Evolutionary conservation across 1,140 invertebrate species (phyloP), one percentile per base, ranked within the genome.

Genomic region (Dendroctonus ponderosae): DNA sequence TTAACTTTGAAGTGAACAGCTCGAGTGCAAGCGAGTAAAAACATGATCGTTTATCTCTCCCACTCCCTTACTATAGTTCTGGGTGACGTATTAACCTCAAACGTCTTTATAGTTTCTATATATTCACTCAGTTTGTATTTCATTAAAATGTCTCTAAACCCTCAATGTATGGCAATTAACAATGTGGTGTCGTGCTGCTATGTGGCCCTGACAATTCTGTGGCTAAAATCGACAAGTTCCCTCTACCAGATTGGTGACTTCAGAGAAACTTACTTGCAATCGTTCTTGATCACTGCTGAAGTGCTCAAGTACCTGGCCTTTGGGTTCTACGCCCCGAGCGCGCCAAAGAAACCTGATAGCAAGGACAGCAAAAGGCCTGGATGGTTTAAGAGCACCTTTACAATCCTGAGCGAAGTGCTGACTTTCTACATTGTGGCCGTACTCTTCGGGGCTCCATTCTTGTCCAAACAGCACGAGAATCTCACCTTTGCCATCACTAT

Each of bases 391-490:
- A 78, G 77, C 69, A 8, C 73, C 0, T 15, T 78, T 4, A 48
- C 71, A 5, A 60, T 74, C 5, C 11, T 75, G 5, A 46, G 72
- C 11, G 63, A 82, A 14, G 79, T 79, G 14, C 71, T 79, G 43
- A 66, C 82, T 52, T 88, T 83, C 77, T 87, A 88, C 71, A 68
- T 84, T 7, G 74, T 85, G 15, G 86, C 87, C 37, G 82, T 92
- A 62, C 75, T 92, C n/a, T 92, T 90, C 77, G 91, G 91, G 42
- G 91, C 90, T 5, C 87, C 89, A 48, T 71, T 90, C 7, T 77
- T 85, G 15, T 82, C 81, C 5, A 81, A 85, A 64, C 82, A 86
- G 50, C 84, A 89, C 74, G 86, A 91, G 76, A 92, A 90, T 3
- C 83, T 87, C 7, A 87, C 89, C 80, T 84, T 92, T 69, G 84